Percentiles rank a stretch among this genome's conserved stretches.
Evolutionary conservation across 2,888 invertebrate genomes (phyloP).

Genomic region (Polyploca ridens): DNA sequence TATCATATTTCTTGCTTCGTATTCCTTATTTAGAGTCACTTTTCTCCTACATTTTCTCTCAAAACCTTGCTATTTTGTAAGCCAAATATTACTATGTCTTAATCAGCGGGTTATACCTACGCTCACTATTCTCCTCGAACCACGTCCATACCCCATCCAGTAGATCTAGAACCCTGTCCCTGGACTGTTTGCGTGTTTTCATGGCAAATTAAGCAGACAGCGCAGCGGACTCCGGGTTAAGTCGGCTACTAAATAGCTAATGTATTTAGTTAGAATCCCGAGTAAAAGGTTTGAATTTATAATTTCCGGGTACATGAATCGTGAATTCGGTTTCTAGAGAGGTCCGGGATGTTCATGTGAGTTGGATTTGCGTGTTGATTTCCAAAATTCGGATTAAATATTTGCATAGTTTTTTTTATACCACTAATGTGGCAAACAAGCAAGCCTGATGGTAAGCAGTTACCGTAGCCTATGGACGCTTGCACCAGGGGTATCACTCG

Average conservation of each 20-base stretch:
- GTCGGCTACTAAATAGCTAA: slow-evolving; percentile 63
- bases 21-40: too few species aligned
- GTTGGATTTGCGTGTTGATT: slow-evolving; percentile 13
- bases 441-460: too few species aligned
- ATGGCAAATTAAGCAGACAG: slow-evolving; percentile 70
- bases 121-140: background rate
- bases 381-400: background rate
- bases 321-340: slow-evolving; percentile 30
- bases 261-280: slow-evolving; percentile 61
- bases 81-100: too few species aligned
- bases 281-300: slow-evolving; percentile 62
- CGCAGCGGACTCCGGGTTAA: slow-evolving; percentile 44
- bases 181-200: slow-evolving; percentile 64
- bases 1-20: too few species aligned
- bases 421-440: too few species aligned
- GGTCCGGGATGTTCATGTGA: slow-evolving; percentile 23
- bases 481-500: too few species aligned
- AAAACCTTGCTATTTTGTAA: too few species aligned
- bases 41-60: too few species aligned
- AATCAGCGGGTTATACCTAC: background rate
- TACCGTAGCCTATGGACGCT: too few species aligned
- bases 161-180: slow-evolving; percentile 20
- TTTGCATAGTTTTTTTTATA: background rate
- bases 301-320: slow-evolving; percentile 45
- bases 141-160: slow-evolving; percentile 16